Base-by-base conservation (phyloP, 2,113 vertebrate genomes). In the Labeo rohita region DNA sequence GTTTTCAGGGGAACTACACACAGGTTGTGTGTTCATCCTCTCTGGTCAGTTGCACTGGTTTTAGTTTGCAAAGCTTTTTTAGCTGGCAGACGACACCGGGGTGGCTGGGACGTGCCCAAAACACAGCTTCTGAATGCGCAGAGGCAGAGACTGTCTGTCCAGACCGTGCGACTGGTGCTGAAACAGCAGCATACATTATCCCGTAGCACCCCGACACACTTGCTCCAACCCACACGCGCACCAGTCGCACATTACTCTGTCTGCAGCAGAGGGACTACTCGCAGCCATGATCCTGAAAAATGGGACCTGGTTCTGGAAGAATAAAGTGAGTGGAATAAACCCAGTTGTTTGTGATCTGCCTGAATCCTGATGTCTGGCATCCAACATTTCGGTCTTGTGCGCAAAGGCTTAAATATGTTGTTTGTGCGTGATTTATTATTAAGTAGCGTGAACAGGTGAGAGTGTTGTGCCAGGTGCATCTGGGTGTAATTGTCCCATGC, bases 211-310 rank as follows among this genome's bases (percentile, higher is more conserved):
- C 77, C 21, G 65, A 18, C 68, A 8, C 45, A 43, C 39, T 78
- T 34, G 81, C 83, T 84, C 72, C 34, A 63, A 79, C 66, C 6
- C 78, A 45, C 83, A 72, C 28, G 8, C 49, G 43, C 39, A 52
- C 61, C 84, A 63, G 61, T 54, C 66, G 12, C 76, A 75, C 84
- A 80, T 54, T 47, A 23, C 56, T 81, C 85, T 54, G 66, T 80
- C 49, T 47, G 28, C 68, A 50, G 56, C 82, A 47, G 50, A 77
- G 61, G 7, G 28, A 83, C 21, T 36, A n/a, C 28, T 68, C 16
- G 10, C 78, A 85, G 49, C 79, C 85, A 90, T 89, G 89, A 89
- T 88, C 79, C 73, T 89, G 59, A 87, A 87, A 88, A 85, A 85
- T 75, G 79, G 79, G 52, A 68, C 59, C 16, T 74, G 18, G 54